A percentile compares a stretch with the other conserved stretches of the same genome.
These are phyloP conservation scores for Empidonax traillii DNA, from an alignment of 2,113 vertebrate species.

Conservation along the genomic window DNA sequence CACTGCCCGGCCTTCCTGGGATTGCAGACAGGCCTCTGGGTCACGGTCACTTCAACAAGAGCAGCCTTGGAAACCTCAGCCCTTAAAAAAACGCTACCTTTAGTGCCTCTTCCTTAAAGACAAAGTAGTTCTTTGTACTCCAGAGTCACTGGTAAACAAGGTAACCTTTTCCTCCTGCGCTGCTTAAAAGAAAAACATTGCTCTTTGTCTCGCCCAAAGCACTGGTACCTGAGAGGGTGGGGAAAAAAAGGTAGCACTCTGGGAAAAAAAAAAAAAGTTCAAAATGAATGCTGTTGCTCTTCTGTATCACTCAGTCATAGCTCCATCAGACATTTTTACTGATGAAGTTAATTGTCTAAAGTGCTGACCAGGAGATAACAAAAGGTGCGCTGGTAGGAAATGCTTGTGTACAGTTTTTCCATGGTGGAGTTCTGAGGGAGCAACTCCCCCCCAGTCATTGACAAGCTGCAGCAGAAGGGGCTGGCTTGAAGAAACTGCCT, in stretches of 20 bases:
- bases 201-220: not conserved
- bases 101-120: not conserved
- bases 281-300: rapidly evolving
- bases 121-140: constrained; percentile 39
- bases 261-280: not conserved
- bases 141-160: constrained; percentile 22
- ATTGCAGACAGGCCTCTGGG: not conserved
- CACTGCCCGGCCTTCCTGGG: not conserved
- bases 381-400: not conserved
- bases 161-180: not conserved
- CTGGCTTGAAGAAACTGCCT: not conserved
- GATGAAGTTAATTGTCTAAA: not conserved
- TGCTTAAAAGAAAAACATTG: not conserved
- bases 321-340: not conserved
- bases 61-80: constrained; percentile 1
- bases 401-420: not conserved
- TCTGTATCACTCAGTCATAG: not conserved
- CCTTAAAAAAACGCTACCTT: not conserved
- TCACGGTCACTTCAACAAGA: not conserved
- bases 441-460: not conserved
- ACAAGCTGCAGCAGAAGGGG: not conserved
- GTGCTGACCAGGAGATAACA: not conserved
- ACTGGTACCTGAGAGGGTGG: not conserved
- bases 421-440: not conserved
- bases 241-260: not conserved